A percentile compares a stretch with the other conserved stretches of the same genome.
Conservation (phyloP, 1,140 invertebrate species). For the Ostrea edulis region DNA sequence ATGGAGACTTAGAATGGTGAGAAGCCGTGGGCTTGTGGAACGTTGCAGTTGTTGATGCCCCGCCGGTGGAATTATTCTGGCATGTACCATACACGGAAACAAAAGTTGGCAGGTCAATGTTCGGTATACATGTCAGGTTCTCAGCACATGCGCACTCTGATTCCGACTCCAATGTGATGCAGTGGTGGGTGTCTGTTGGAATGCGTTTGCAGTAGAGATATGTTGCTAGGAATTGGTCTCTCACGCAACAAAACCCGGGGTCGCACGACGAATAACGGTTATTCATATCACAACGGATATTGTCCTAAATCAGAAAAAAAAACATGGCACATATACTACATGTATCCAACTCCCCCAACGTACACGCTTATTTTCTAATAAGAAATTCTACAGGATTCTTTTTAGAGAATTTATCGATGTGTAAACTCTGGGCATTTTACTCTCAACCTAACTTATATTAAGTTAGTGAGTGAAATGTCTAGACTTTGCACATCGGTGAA, state of each 20-base stretch:
- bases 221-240: conserved; percentile 62
- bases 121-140: conserved; percentile 57
- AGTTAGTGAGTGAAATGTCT: no score
- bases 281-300: conserved; percentile 31
- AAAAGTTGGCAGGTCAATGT: conserved; percentile 53
- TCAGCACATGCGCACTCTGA: conserved; percentile 55
- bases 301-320: not conserved
- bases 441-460: no score
- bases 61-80: not conserved
- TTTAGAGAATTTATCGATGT: no score
- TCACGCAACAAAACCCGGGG: conserved; percentile 62
- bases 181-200: conserved; percentile 47
- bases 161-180: conserved; percentile 52
- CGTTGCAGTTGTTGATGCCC: not conserved
- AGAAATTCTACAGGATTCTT: no score
- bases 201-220: conserved; percentile 66
- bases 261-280: conserved; percentile 52
- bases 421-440: no score
- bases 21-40: not conserved
- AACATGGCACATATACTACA: no score
- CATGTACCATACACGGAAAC: conserved; percentile 61
- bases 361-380: no score
- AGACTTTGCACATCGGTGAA: no score
- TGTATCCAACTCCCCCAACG: no score
- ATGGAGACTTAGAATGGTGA: not conserved